phyloP scores from a whole-genome alignment of 2,888 invertebrate species.

The Limnephilus rhombicus region DNA sequence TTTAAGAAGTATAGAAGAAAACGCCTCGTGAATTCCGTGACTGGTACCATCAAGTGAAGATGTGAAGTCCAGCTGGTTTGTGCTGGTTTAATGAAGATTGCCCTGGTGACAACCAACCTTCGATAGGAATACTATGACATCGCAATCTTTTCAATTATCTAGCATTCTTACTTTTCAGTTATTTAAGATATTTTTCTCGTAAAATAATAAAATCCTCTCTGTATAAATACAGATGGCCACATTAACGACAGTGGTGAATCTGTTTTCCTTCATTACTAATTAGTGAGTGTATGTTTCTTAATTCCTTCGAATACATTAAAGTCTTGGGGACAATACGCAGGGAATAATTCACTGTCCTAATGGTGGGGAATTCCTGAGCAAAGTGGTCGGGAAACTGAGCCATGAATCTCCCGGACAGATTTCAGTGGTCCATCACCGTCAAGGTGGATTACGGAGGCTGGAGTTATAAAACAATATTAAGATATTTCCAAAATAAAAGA shows the following conservation, averaged over 20 bases:
- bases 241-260: neutral
- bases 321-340: conserved; percentile 28
- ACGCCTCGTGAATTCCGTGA: too few relatives aligned
- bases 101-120: too few relatives aligned
- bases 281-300: neutral
- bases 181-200: neutral
- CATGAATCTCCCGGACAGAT: conserved; percentile 61
- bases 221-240: neutral
- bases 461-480: neutral
- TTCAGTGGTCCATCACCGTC: conserved; percentile 62
- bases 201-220: neutral
- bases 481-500: neutral
- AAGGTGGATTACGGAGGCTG: neutral
- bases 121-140: too few relatives aligned
- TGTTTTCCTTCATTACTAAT: conserved; percentile 27
- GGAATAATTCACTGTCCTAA: conserved; percentile 36
- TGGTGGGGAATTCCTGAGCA: conserved; percentile 18
- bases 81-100: too few relatives aligned
- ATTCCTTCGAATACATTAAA: conserved; percentile 33
- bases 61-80: too few relatives aligned
- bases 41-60: too few relatives aligned
- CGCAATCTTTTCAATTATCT: too few relatives aligned
- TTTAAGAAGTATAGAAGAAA: too few relatives aligned
- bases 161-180: too few relatives aligned
- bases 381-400: conserved; percentile 31